Evolutionary conservation across 2,888 invertebrate species (phyloP).

Genomic region (Noctua pronuba): DNA sequence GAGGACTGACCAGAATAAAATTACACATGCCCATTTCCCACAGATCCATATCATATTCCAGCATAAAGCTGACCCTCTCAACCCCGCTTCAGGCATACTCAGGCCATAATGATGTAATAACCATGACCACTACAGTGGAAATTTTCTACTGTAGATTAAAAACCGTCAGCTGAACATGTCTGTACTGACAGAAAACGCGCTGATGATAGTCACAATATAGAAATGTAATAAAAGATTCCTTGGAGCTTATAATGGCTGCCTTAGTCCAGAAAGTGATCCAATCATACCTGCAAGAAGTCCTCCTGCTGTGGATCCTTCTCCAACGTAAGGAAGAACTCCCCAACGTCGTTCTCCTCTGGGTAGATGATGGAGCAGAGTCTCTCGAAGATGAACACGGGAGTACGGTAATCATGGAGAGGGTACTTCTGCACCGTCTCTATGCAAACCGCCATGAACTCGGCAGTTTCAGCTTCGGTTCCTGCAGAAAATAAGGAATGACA

Average conservation of each 20-base stretch:
- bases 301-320: slow-evolving; percentile 99
- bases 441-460: slow-evolving; percentile 99
- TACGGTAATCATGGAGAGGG: slow-evolving; percentile 97
- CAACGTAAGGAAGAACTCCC: slow-evolving; percentile 98
- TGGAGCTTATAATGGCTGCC: neutral
- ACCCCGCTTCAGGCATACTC: too few relatives aligned
- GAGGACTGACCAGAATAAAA: too few relatives aligned
- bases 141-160: neutral
- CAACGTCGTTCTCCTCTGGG: slow-evolving; percentile 98
- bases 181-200: too few relatives aligned
- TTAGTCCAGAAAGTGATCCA: neutral
- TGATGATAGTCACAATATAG: neutral
- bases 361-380: slow-evolving; percentile 99
- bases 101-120: neutral
- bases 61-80: too few relatives aligned
- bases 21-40: too few relatives aligned
- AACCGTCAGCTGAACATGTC: neutral
- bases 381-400: slow-evolving; percentile 99
- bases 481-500: slow-evolving; percentile 29
- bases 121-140: neutral
- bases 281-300: slow-evolving; percentile 96
- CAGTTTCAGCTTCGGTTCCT: slow-evolving; percentile 98
- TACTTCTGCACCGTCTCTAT: slow-evolving; percentile 98
- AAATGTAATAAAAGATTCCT: neutral
- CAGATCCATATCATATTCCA: too few relatives aligned